Evolutionary conservation across 2,113 vertebrate genomes (phyloP).

Genomic region (Lepus europaeus): DNA sequence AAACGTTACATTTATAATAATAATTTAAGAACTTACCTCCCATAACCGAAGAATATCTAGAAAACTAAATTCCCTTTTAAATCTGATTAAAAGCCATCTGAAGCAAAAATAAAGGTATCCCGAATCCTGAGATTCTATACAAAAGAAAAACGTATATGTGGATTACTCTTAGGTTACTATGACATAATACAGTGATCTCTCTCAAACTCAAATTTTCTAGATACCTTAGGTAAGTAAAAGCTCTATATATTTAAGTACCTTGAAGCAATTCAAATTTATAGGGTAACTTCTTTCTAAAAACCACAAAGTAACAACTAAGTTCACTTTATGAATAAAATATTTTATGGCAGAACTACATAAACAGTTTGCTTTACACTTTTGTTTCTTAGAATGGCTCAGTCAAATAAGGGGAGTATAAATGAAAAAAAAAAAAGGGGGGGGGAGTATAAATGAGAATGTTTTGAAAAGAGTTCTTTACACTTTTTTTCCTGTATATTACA

Average conservation of each 20-base stretch:
- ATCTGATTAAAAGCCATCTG: constrained; percentile 98
- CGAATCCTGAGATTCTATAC: constrained; percentile 96
- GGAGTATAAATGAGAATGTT: not conserved
- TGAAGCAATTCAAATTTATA: constrained; percentile 52
- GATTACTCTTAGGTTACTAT: constrained; percentile 49
- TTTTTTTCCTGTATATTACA: not conserved
- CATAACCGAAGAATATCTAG: constrained; percentile 97
- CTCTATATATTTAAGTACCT: not conserved
- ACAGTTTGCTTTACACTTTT: not conserved
- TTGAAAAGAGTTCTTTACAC: constrained; percentile 45
- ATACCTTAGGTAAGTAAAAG: not conserved
- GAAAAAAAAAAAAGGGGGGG: no score
- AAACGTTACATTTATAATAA: not conserved
- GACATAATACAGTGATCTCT: constrained; percentile 16
- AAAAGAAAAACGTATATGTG: constrained; percentile 38
- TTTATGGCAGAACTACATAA: not conserved
- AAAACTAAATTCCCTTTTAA: constrained; percentile 98
- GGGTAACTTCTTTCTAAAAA: constrained; percentile 22
- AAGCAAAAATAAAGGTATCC: constrained; percentile 99
- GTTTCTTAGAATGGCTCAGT: not conserved
- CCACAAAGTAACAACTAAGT: constrained; percentile 41
- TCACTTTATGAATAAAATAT: constrained; percentile 7
- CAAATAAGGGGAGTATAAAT: not conserved
- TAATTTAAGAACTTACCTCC: constrained; percentile 92
- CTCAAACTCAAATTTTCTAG: constrained; percentile 63